Base-by-base conservation (phyloP, 2,113 vertebrate genomes). In the Cynocephalus volans region DNA sequence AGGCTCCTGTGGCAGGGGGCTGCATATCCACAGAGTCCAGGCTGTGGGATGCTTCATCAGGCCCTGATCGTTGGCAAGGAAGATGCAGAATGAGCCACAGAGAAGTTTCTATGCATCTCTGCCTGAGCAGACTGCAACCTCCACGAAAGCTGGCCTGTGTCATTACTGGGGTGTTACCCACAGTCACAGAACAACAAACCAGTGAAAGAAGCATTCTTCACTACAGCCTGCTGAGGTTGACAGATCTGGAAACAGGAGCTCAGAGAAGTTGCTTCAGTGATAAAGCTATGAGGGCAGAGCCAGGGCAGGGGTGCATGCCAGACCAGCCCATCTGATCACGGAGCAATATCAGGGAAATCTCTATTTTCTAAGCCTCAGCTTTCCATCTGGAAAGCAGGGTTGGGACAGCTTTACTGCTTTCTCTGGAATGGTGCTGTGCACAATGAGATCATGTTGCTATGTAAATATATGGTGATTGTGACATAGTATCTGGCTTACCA, bases 11-110 rank as follows among this genome's bases (percentile, higher is more conserved):
- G 41, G 69, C 4, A n/a, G 9, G 54, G 5, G 33, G 24, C 15
- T 24, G 13, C 0, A 12, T 0, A 1, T 1, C 45, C 28, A 7
- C 3, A 24, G 8, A 41, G 36, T 8, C 9, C 3, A 36, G 41
- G 52, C 31, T 62, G 13, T 33, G 70, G n/a, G 56, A 21, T 2
- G 5, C 18, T 26, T 31, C 7, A 2, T 45, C 6, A 31, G 65
- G 41, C 50, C 26, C 73, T 26, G 36, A 24, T 8, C 1, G 6
- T 19, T 15, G 24, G 17, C 0, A 15, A 60, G 36, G 80, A 67
- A 48, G 62, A 11, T 3, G 1, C 1, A 23, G 2, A 28, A 2
- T 15, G 19, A 60, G 36, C 77, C 1, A 1, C 31, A 21, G 23
- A 1, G 67, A 26, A 28, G 11, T 4, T 4, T 56, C 69, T 6